Evolutionary conservation across 2,888 invertebrate species (phyloP).

Genomic region (Andrena flavipes): DNA sequence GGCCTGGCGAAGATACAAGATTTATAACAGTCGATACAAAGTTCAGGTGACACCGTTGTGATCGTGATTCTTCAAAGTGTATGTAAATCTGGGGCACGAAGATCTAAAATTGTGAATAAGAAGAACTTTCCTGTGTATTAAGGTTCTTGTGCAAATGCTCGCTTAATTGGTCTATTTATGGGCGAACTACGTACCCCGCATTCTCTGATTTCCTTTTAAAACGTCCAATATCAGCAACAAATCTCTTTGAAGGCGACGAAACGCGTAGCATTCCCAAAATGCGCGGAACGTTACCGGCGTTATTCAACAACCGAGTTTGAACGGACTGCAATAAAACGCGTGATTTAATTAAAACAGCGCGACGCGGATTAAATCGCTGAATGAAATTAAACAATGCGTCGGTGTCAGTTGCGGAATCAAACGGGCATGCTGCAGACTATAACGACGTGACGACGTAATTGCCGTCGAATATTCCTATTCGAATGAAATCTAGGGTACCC

Average conservation of each 20-base stretch:
- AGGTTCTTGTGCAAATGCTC: too few species aligned
- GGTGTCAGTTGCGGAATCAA: conserved; percentile 11
- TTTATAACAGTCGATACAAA: too few species aligned
- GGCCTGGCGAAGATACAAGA: too few species aligned
- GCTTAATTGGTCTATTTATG: too few species aligned
- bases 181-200: too few species aligned
- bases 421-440: not conserved
- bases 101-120: too few species aligned
- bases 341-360: conserved; percentile 58
- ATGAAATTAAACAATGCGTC: conserved; percentile 58
- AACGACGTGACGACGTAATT: conserved; percentile 7
- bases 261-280: conserved; percentile 1
- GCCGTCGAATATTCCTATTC: conserved; percentile 8
- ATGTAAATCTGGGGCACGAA: too few species aligned
- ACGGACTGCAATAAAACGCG: conserved; percentile 31
- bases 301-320: conserved; percentile 13
- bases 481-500: not conserved
- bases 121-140: too few species aligned
- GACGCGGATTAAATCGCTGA: conserved; percentile 45
- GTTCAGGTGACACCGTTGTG: too few species aligned
- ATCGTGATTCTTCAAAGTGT: too few species aligned
- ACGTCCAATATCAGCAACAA: too few species aligned
- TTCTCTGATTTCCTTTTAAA: too few species aligned
- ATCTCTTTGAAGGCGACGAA: not conserved
- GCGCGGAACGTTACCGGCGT: not conserved